Evolutionary conservation across 2,888 invertebrate species (phyloP).

Genomic region (Penaeus monodon): DNA sequence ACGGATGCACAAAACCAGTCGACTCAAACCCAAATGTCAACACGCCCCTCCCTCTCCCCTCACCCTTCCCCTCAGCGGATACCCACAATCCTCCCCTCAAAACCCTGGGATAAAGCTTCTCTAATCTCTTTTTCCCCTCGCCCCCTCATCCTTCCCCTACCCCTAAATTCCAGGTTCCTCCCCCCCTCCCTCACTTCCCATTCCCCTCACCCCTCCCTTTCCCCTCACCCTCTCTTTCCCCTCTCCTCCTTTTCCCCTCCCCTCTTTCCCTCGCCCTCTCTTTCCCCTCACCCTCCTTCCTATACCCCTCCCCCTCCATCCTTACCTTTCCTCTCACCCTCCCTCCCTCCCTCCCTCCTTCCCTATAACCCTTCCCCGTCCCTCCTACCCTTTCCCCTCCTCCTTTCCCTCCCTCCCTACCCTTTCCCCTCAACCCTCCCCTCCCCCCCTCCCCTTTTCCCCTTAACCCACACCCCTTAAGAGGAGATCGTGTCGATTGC

Average conservation of each 20-base stretch:
- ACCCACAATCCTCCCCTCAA: constrained; percentile 42
- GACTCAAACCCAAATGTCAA: too few relatives aligned
- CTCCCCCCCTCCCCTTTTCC: neutral
- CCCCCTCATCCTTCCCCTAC: neutral
- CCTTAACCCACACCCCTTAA: constrained; percentile 34
- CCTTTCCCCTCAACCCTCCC: neutral
- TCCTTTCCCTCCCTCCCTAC: too few relatives aligned
- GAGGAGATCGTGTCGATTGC: constrained; percentile 46
- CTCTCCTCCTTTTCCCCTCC: too few relatives aligned
- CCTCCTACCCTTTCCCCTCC: neutral
- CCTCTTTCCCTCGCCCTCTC: too few relatives aligned
- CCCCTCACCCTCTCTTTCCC: too few relatives aligned
- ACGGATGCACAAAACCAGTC: too few relatives aligned
- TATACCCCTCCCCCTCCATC: too few relatives aligned
- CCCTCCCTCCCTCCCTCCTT: too few relatives aligned
- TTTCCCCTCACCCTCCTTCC: too few relatives aligned
- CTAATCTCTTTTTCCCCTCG: constrained; percentile 21
- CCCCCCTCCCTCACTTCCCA: too few relatives aligned
- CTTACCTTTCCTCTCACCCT: rapidly evolving
- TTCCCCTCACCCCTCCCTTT: too few relatives aligned
- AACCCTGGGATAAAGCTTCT: constrained; percentile 40
- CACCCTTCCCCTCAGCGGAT: constrained; percentile 44
- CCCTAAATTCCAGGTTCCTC: too few relatives aligned
- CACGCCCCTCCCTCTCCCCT: neutral
- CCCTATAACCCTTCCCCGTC: rapidly evolving